Base-by-base conservation (phyloP, 1,140 invertebrate species). In the Drosophila neocordata region DNA sequence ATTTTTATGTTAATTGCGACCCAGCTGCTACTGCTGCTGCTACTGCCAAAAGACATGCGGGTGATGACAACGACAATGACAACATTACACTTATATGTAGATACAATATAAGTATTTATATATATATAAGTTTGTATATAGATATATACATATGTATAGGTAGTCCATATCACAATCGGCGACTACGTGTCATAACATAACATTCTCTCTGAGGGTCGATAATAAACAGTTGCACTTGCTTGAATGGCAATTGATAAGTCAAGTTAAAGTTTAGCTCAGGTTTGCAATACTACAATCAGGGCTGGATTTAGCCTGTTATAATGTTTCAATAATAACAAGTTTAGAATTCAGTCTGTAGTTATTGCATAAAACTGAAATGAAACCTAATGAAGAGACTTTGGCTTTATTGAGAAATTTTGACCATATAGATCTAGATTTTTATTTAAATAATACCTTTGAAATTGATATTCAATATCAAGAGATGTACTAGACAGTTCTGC, bases 1-100 rank as follows among this genome's bases (percentile, higher is more conserved):
- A 87, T 85, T 85, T 48, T 78, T 85, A 85, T 88, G 82, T 79
- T 85, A 85, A 85, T 85, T 77, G 78, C 74, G 78, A 82, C 62
- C 74, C 82, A 82, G 68, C 82, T 87, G 83, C 69, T 80, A 24
- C n/a, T 24, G 77, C 48, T 57, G 41, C 65, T 66, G 65, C 44
- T 8, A 37, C n/a, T 58, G 38, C 60, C 68, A 66, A 74, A 71
- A 73, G 80, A 68, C 65, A 59, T 59, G 57, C 57, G 57, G 57
- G 57, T 59, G 57, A 65, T 71, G 57, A 72, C 69, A 68, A 58
- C 52, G 72, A 67, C 73, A 77, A 69, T 44, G 41, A 44, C 41
- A 48, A 11, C 15, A 48, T 48, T 18, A 48, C 41, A 48, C 7
- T 20, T 7, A 48, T 44, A 44, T 44, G 6, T 18, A 15, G 6